phyloP scores from a whole-genome alignment of 2,888 invertebrate genomes.

The Gryllus longicercus region DNA sequence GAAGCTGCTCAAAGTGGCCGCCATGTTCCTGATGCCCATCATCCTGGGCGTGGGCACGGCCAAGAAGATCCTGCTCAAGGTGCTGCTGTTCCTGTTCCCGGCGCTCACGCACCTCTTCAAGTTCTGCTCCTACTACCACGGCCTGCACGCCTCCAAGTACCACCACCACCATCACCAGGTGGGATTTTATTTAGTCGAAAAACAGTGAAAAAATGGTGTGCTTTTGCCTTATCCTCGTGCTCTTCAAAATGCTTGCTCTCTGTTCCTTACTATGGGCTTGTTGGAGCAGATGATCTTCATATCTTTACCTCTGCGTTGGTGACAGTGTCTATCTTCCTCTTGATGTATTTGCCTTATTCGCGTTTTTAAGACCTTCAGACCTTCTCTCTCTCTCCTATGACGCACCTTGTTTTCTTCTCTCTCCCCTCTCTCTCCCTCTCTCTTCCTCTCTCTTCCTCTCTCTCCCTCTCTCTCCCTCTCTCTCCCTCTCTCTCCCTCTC shows the following conservation, averaged over 20 bases:
- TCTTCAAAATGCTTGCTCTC: not conserved
- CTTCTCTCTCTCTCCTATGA: not conserved
- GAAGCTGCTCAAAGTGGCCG: conserved; percentile 74
- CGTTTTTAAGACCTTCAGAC: not conserved
- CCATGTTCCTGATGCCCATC: conserved; percentile 74
- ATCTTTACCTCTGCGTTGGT: too few species aligned
- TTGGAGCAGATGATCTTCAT: too few species aligned
- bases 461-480: not conserved
- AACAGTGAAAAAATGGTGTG: not conserved
- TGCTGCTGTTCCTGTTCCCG: conserved; percentile 77
- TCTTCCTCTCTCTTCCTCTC: not conserved
- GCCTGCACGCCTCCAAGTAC: conserved; percentile 59
- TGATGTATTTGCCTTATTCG: not conserved
- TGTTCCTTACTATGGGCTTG: too few species aligned
- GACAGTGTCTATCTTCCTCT: not conserved
- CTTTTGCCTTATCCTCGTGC: not conserved
- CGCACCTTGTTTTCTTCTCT: not conserved
- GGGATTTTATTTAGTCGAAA: not conserved
- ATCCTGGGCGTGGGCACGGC: conserved; percentile 77
- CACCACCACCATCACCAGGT: conserved; percentile 75
- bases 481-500: not conserved
- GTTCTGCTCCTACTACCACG: conserved; percentile 75
- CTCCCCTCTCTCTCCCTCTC: not conserved
- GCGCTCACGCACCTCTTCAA: conserved; percentile 80
- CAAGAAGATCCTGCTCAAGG: conserved; percentile 77